Evolutionary conservation across 35 echinoderm and acorn worm species (phyloP), one percentile per base, ranked within the genome.

Genomic region (Lytechinus pictus): DNA sequence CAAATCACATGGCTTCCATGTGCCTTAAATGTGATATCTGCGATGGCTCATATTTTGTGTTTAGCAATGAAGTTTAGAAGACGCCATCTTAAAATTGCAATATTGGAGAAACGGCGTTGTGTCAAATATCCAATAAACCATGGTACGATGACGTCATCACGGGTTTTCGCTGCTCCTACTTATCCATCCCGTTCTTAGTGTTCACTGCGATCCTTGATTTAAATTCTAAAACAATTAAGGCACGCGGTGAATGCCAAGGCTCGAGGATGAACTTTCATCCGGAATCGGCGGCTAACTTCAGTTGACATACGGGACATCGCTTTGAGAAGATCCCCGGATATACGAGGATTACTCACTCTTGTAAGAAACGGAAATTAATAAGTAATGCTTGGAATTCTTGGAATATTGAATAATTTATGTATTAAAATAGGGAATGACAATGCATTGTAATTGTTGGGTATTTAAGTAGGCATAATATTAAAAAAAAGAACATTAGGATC

Each of bases 201-300:
- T 98, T 98, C 97, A 98, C 97, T 98, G 97, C 96, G 97, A 96
- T 94, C 97, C 97, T 98, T 98, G 97, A 98, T 98, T 95, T 98
- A 96, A 54, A 94, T 87, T 54, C 89, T 96, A 88, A 79, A 92
- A 96, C 96, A 97, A 98, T 98, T 98, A 98, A 98, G 97, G 97
- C 97, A 98, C 97, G 97, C 97, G 97, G 97, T 98, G 97, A 98
- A 98, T 98, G 97, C 97, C 97, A 98, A 98, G 97, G 55, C 55
- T 93, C 92, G 92, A 57, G 54, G 92, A 24, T 93, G 88, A 90
- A 44, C 27, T 90, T 52, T 52, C 88, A 90, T 90, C 88, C 88
- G 52, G 29, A 90, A 54, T 79, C 66, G n/a, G 66, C 66, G 66
- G 19, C 66, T 79, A 79, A 79, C 66, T 24, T 79, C 66, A n/a